Evolutionary conservation across 2,888 invertebrate genomes (phyloP).

Genomic region (Capitulum mitella): DNA sequence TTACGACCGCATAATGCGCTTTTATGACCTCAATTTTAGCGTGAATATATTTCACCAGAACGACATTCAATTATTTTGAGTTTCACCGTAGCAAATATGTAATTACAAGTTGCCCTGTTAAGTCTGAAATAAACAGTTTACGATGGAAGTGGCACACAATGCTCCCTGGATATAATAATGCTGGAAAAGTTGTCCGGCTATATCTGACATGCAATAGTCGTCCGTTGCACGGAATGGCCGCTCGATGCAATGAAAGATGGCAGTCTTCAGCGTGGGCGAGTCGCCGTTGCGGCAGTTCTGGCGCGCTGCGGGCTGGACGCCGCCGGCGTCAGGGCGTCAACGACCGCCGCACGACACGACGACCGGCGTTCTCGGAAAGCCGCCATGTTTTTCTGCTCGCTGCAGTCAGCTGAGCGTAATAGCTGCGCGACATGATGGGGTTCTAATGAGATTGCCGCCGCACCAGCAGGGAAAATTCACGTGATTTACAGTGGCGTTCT

Average conservation of each 20-base stretch:
- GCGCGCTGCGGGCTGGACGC: not conserved
- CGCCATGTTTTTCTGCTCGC: no score
- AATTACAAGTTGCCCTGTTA: slow-evolving; percentile 14
- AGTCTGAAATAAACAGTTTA: slow-evolving; percentile 24
- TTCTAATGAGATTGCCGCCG: no score
- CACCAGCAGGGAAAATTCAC: no score
- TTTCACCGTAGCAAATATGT: slow-evolving; percentile 24
- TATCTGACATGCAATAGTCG: slow-evolving; percentile 20
- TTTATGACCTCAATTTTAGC: slow-evolving; percentile 12
- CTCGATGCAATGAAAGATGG: not conserved
- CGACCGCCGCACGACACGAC: no score
- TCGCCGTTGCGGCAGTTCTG: not conserved
- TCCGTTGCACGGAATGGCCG: slow-evolving; percentile 16
- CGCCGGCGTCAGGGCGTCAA: not conserved
- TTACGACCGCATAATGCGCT: slow-evolving; percentile 17
- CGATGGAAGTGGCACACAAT: slow-evolving; percentile 19
- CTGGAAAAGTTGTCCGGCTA: not conserved
- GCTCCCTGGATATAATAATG: slow-evolving; percentile 20
- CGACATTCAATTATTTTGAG: slow-evolving; percentile 21
- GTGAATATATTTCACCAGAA: slow-evolving; percentile 24
- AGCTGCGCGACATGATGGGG: no score
- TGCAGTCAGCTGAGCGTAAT: no score
- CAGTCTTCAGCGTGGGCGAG: not conserved
- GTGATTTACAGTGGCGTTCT: no score
- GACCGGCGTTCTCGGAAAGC: no score